Evolutionary conservation across 2,888 invertebrate genomes (phyloP).

Genomic region (Dioctria rufipes): DNA sequence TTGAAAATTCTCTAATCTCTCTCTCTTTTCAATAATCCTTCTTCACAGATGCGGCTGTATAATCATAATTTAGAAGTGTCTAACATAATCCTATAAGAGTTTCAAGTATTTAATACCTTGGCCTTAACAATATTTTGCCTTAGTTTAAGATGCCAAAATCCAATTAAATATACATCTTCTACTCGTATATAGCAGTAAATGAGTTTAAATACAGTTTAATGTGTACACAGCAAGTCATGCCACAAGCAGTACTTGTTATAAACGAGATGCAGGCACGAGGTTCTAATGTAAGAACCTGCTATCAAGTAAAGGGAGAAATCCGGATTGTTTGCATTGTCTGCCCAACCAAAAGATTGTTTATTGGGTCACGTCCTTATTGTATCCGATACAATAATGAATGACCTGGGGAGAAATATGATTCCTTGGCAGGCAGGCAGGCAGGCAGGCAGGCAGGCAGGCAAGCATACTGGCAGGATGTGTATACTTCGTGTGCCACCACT

Average conservation of each 20-base stretch:
- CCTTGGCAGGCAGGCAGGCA: slow-evolving; percentile 23
- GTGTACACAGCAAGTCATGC: slow-evolving; percentile 2
- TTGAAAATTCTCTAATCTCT: not conserved
- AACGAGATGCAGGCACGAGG: slow-evolving; percentile 1
- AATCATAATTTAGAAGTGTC: not conserved
- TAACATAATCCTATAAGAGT: not conserved
- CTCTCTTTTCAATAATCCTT: not conserved
- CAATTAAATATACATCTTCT: not conserved
- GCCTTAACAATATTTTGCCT: not conserved
- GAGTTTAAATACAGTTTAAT: slow-evolving; percentile 27
- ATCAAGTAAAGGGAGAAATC: slow-evolving; percentile 30
- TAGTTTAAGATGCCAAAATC: slow-evolving; percentile 27
- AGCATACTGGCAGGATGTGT: no score
- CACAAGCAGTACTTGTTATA: not conserved
- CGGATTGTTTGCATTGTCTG: slow-evolving; percentile 56
- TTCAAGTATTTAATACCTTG: not conserved
- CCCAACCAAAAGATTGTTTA: slow-evolving; percentile 61
- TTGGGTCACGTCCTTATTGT: slow-evolving; percentile 63
- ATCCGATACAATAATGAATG: slow-evolving; percentile 63
- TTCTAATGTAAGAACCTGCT: not conserved
- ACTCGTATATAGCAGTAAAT: slow-evolving; percentile 16
- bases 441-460: not conserved
- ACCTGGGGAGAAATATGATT: slow-evolving; percentile 57
- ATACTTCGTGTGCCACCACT: not conserved
- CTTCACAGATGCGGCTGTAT: not conserved